These are phyloP conservation scores for Anisognathus igniventris DNA, from an alignment of 2,797 vertebrate genomes.

Conservation along the genomic window DNA sequence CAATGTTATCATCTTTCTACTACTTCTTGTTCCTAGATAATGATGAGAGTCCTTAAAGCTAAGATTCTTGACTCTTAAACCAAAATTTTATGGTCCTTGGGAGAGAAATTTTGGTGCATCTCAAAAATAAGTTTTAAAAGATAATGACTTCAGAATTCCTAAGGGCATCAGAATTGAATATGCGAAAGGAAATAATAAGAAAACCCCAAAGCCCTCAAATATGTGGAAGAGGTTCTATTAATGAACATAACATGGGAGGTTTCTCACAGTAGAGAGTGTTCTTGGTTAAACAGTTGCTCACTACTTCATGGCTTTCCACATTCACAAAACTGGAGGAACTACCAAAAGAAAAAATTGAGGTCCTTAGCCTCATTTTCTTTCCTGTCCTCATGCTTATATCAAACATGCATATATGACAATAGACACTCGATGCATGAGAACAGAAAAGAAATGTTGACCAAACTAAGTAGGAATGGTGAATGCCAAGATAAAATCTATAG, in stretches of 20 bases:
- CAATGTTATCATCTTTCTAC: not conserved
- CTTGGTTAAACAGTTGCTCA: not conserved
- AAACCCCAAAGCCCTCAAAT: fast-evolving
- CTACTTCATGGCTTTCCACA: not conserved
- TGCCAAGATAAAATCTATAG: not conserved
- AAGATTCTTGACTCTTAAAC: not conserved
- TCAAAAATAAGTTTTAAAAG: not conserved
- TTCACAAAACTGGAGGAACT: not conserved
- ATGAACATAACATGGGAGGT: not conserved
- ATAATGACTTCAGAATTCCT: not conserved
- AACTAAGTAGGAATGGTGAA: not conserved
- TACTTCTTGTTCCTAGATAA: not conserved
- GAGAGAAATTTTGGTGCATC: not conserved
- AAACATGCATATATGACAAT: not conserved
- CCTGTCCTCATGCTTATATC: not conserved
- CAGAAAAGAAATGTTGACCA: not conserved
- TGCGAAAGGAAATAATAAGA: not conserved
- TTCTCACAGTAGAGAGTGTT: not conserved
- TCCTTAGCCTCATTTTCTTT: not conserved
- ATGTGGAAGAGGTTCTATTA: not conserved
- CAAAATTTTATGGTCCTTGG: not conserved
- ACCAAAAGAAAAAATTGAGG: not conserved
- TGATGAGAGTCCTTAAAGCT: not conserved
- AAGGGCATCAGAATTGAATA: not conserved
- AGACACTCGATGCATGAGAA: not conserved